Conservation (phyloP, 2,113 vertebrate genomes). For the Orientallactaga bullata region DNA sequence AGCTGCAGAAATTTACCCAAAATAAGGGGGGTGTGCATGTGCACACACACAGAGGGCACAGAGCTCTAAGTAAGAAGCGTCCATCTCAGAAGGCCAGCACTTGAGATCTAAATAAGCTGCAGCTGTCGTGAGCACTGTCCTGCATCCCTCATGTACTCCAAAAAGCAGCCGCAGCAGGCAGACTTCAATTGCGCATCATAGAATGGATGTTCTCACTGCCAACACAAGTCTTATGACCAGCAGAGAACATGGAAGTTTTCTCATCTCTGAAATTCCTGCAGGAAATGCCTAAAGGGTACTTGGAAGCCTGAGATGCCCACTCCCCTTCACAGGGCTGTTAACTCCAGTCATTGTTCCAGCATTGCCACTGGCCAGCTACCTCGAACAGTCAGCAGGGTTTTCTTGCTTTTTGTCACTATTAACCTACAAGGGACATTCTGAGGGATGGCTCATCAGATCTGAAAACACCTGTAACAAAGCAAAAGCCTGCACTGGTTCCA, state of each 20-base stretch:
- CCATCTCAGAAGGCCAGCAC: neutral
- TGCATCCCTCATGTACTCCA: neutral
- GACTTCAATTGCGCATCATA: fast-evolving
- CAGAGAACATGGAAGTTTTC: neutral
- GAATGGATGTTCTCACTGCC: no score
- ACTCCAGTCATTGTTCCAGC: neutral
- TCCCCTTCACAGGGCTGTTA: neutral
- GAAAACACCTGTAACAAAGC: neutral
- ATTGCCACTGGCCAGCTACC: neutral
- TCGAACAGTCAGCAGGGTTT: neutral
- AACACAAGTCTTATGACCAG: neutral
- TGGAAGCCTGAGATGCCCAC: neutral
- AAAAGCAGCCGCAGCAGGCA: neutral
- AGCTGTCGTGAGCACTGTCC: neutral
- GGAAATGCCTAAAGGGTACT: neutral
- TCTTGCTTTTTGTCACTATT: neutral
- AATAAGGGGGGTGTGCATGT: no score
- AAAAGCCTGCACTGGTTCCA: neutral
- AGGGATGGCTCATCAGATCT: neutral
- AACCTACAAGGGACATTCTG: neutral
- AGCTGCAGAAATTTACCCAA: neutral
- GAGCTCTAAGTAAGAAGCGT: neutral
- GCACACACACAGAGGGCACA: neutral
- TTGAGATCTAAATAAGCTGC: neutral
- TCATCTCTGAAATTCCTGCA: neutral